phyloP scores from a whole-genome alignment of 1,140 invertebrate genomes.

The Oreohelix idahoensis region DNA sequence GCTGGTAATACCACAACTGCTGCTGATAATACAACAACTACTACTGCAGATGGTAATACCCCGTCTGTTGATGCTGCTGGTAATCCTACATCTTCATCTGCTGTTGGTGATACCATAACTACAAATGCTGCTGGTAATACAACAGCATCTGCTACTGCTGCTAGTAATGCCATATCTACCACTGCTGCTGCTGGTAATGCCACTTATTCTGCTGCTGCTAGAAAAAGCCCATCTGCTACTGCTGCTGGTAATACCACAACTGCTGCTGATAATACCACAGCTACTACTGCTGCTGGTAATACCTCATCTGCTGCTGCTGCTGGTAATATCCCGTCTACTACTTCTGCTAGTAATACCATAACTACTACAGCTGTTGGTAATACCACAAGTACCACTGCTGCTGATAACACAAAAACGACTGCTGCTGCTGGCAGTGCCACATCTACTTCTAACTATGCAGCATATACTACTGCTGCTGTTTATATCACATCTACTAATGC shows the following conservation, averaged over 20 bases:
- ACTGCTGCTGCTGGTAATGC: conserved; percentile 12
- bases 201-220: neutral
- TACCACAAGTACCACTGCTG: neutral
- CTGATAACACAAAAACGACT: neutral
- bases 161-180: conserved; percentile 12
- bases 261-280: conserved; percentile 12
- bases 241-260: conserved; percentile 20
- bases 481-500: neutral
- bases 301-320: conserved; percentile 11
- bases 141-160: conserved; percentile 25
- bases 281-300: conserved; percentile 22
- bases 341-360: conserved; percentile 1
- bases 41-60: neutral
- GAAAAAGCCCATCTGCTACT: neutral
- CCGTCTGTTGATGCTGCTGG: neutral
- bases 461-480: neutral
- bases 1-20: too few relatives aligned
- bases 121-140: conserved; percentile 19
- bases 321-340: conserved; percentile 17
- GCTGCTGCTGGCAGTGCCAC: neutral
- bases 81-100: neutral
- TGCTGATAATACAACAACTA: neutral
- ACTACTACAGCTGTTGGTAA: neutral
- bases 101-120: conserved; percentile 23
- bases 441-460: neutral